Evolutionary conservation across 2,888 invertebrate genomes (phyloP), one percentile per base, ranked within the genome.

Genomic region (Drosophila borborema): DNA sequence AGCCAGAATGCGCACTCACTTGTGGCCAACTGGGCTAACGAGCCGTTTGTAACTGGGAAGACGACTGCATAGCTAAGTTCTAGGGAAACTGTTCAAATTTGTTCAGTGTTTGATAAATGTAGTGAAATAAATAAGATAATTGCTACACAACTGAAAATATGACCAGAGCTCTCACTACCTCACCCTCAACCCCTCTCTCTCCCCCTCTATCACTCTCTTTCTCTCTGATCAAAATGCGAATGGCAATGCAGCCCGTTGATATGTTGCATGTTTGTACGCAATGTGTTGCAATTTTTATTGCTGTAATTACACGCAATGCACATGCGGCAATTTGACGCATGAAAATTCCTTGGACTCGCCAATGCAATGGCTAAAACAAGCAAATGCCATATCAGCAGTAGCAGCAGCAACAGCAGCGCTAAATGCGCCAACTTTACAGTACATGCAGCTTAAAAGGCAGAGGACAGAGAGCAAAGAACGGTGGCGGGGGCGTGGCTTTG

Each of bases 211-310:
- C 34, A 10, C 34, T 10, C 2, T 9, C 34, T 34, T 2, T 9
- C 2, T 28, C 28, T 40, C 20, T 65, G 49, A 73, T 73, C 61
- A 20, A 58, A 58, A 58, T 43, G 49, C 34, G 46, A 51, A 36
- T 60, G 60, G 60, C 23, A 43, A 49, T 53, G 62, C 51, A 28
- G 18, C 46, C 20, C 41, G 18, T n/a, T 55, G 46, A n/a, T 58
- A 74, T 74, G 87, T 87, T 89, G 87, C 88, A 87, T 80, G 86
- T 81, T 80, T 74, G 72, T 86, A 86, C 86, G 85, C 85, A 85
- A 83, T 89, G 86, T 87, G 84, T 86, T 87, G 86, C 82, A 80
- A 87, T 87, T 89, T 87, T 89, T 89, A 89, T 87, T 87, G 79
- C 86, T 64, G 77, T 74, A 85, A 86, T 86, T 89, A 89, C 89